Percentiles rank a stretch among this genome's conserved stretches.
These are phyloP conservation scores for Pogonophryne albipinna DNA, from an alignment of 2,797 vertebrate genomes.

Conservation along the genomic window DNA sequence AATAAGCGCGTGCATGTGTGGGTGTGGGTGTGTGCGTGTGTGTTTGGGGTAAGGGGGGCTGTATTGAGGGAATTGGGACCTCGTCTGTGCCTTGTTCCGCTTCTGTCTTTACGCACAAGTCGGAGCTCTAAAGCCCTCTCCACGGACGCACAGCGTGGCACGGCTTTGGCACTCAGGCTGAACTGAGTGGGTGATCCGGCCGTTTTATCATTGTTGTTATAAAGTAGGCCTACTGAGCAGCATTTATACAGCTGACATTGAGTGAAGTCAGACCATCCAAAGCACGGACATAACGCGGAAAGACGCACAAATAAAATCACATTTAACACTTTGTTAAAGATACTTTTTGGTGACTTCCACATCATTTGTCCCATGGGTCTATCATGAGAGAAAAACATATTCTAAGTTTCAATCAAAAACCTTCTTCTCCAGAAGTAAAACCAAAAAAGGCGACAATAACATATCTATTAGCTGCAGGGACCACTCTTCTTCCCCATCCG, in stretches of 20 bases:
- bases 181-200: not conserved
- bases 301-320: not conserved
- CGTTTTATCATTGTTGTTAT: not conserved
- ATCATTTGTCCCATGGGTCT: not conserved
- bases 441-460: too few species aligned
- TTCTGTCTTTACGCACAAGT: conserved; percentile 42
- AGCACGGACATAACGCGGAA: not conserved
- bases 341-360: not conserved
- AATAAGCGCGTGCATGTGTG: conserved; percentile 18
- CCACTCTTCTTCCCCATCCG: conserved; percentile 45
- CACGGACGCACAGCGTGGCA: conserved; percentile 41
- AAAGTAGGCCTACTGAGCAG: not conserved
- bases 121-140: conserved; percentile 28
- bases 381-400: not conserved
- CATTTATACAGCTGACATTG: not conserved
- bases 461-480: not conserved
- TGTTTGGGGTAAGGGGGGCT: not conserved
- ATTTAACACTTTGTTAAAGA: not conserved
- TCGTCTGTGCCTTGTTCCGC: conserved; percentile 22
- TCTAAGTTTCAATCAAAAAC: not conserved
- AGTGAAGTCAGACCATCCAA: not conserved
- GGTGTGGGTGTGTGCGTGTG: not conserved
- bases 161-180: not conserved
- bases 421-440: not conserved
- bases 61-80: conserved; percentile 6